phyloP scores from a whole-genome alignment of 35 echinoderm and acorn worm genomes.

The Ophioderma brevispina region DNA sequence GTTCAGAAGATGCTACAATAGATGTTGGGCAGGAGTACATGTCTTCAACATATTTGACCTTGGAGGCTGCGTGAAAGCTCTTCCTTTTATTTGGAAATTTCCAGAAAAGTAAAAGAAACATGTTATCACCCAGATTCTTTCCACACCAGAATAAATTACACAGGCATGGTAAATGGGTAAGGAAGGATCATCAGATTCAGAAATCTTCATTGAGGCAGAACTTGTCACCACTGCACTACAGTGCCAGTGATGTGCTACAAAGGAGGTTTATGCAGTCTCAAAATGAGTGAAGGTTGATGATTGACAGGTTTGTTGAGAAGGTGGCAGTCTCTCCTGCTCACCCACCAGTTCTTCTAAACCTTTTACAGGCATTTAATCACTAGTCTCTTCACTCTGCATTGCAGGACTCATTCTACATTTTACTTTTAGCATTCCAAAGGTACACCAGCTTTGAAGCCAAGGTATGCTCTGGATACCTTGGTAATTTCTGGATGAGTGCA shows the following conservation, averaged over 20 bases:
- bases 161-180: conserved; percentile 35
- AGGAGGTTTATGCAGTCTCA: conserved; percentile 1
- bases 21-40: conserved; percentile 42
- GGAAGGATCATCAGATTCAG: conserved; percentile 47
- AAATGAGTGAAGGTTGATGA: too few relatives aligned
- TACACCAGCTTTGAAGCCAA: too few relatives aligned
- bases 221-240: conserved; percentile 47
- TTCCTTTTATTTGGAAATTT: conserved; percentile 25
- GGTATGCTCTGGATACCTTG: too few relatives aligned
- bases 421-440: too few relatives aligned
- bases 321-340: too few relatives aligned
- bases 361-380: too few relatives aligned
- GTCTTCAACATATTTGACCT: conserved; percentile 35
- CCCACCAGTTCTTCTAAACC: too few relatives aligned
- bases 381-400: too few relatives aligned
- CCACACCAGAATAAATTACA: conserved; percentile 45
- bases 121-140: conserved; percentile 29
- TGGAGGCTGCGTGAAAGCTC: conserved; percentile 31
- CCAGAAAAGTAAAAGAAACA: conserved; percentile 26
- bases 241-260: conserved; percentile 34
- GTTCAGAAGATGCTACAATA: conserved; percentile 13
- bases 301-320: too few relatives aligned
- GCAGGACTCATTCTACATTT: too few relatives aligned
- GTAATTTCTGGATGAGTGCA: too few relatives aligned
- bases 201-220: conserved; percentile 54